Evolutionary conservation across 2,888 invertebrate species (phyloP), one percentile per base, ranked within the genome.

Genomic region (Lepidonotus clava): DNA sequence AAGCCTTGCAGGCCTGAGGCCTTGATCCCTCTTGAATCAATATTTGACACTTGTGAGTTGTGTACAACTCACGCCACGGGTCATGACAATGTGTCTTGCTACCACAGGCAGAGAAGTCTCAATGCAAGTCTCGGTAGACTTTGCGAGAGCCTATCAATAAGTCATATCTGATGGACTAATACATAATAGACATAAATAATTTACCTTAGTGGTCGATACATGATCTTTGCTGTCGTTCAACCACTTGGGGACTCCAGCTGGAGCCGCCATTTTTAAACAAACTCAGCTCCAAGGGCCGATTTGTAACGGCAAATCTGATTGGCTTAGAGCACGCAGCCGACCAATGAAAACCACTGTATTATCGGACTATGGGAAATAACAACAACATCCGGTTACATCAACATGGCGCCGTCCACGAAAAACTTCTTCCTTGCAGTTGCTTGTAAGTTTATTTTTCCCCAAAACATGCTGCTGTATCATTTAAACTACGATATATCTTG

Each of bases 221-320:
- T 91, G 90, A 56, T 92, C 91, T 90, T 93, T 93, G 87, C 91
- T 91, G 80, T 91, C 88, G 51, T 91, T 88, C n/a, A 93, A 87
- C 93, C 93, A 93, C 87, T 90, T 91, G 32, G 93, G 92, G 88
- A 91, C 91, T 34, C 91, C 91, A 51, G 90, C 90, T 56, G 86
- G 40, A 56, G 89, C 85, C 86, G 91, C 91, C 91, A 91, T 91
- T 28, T 91, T 90, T 91, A 90, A 92, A 92, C 91, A 92, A 91
- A 66, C 66, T 11, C 21, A 40, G 36, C 53, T 40, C 84, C 84
- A 84, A 84, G 84, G 40, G 6, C 36, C 41, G 4, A 34, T 36
- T 6, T 53, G 56, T 84, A 14, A 66, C 66, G 28, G 24, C 36
- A 0, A 21, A 40, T 66, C 28, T 41, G n/a, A 84, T 84, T 84